Percentiles rank a stretch among this genome's conserved stretches.
Conservation (phyloP, 2,797 vertebrate species). For the Myoxocephalus aenaeus region DNA sequence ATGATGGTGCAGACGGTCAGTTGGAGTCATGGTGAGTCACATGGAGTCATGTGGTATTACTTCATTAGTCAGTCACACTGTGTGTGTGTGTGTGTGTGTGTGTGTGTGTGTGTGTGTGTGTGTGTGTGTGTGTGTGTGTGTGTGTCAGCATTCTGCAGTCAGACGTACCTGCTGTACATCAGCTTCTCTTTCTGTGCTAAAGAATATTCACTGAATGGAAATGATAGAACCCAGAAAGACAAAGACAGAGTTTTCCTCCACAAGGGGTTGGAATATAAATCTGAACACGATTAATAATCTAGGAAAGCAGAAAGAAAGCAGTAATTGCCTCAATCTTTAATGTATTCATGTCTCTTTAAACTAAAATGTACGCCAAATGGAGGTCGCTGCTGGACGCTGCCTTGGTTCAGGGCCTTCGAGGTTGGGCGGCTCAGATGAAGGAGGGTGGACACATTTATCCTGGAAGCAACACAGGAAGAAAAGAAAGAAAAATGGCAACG, state of each 20-base stretch:
- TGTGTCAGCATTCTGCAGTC: background rate
- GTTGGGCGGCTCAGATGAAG: too few species aligned
- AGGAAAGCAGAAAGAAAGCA: too few species aligned
- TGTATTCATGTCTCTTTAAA: background rate
- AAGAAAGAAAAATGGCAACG: background rate
- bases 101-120: too few species aligned
- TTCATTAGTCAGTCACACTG: background rate
- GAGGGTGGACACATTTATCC: too few species aligned
- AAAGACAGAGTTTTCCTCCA: background rate
- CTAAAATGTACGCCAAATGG: too few species aligned
- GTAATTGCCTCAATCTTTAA: background rate
- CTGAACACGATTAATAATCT: background rate
- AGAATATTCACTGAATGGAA: background rate
- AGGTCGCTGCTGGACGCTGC: too few species aligned
- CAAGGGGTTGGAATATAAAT: background rate
- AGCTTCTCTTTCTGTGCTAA: background rate
- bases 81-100: too few species aligned
- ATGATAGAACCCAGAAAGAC: background rate
- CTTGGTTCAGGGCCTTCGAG: too few species aligned
- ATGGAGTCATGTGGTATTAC: background rate
- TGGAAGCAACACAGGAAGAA: too few species aligned
- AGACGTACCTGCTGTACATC: background rate
- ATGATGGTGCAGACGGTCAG: background rate
- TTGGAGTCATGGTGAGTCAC: slow-evolving; percentile 6
- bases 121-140: too few species aligned